Conservation (phyloP, 37 sponge, comb jelly and placozoan species). For the Theonella swinhoei region DNA sequence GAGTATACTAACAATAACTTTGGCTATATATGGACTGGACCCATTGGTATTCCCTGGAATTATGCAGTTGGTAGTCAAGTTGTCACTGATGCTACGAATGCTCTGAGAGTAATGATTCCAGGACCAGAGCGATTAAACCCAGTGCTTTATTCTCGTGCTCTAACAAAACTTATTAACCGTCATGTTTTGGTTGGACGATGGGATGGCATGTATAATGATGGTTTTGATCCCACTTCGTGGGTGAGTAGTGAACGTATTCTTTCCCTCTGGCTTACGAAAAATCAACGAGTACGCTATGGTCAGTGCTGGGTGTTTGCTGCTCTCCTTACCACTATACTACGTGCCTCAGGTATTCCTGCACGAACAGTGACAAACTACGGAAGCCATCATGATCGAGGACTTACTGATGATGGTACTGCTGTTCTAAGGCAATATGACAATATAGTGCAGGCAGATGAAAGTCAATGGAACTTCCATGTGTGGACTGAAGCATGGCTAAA, state of each 20-base stretch:
- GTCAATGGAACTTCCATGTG: too few species aligned
- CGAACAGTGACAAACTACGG: slow-evolving; percentile 20
- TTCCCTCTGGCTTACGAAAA: background rate
- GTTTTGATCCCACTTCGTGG: background rate
- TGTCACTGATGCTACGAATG: too few species aligned
- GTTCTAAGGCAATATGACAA: too few species aligned
- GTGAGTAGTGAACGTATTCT: background rate
- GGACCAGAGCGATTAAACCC: background rate
- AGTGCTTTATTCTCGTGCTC: background rate
- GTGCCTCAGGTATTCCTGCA: slow-evolving; percentile 8
- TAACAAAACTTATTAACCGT: background rate
- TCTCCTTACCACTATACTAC: background rate
- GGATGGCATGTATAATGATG: background rate
- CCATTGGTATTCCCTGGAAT: too few species aligned
- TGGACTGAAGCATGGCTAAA: too few species aligned
- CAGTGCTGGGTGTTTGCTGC: slow-evolving; percentile 15
- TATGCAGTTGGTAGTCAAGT: too few species aligned
- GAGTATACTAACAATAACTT: too few species aligned
- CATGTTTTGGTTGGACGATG: background rate
- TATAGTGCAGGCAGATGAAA: too few species aligned
- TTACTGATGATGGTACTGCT: too few species aligned
- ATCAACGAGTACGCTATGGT: background rate
- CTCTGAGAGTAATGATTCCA: too few species aligned
- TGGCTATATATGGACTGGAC: too few species aligned
- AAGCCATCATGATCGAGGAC: too few species aligned